Base-by-base conservation (phyloP, 2,888 invertebrate genomes). In the Epiblema foenella region DNA sequence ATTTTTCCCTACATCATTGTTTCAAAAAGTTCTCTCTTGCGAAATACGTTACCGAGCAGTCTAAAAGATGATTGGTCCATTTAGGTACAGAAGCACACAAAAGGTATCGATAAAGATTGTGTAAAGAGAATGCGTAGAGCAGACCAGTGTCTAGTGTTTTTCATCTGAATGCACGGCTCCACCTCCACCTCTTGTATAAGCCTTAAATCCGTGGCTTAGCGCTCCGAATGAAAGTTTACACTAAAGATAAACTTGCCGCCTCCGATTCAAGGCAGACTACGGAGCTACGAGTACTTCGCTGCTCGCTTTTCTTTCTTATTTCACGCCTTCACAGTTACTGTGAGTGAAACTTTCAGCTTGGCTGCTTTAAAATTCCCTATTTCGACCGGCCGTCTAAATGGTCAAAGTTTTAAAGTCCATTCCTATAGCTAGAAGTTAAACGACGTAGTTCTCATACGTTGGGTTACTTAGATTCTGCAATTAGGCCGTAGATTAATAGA, bases 161-260 rank as follows among this genome's bases (percentile, higher is more conserved):
- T 67, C 56, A 57, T 74, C 74, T 54, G 54, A 73, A 72, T 74
- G 73, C 74, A 73, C 73, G 70, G 60, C 65, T 52, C 68, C 73
- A 69, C 74, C 65, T 52, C 68, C 73, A 69, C 74, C 77, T 81
- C 78, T 77, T 79, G 81, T 82, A 83, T 85, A 84, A 83, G 79
- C 77, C 80, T 79, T 79, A 84, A 82, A 81, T 80, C 84, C 74
- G 51, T 76, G 78, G 83, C 85, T 88, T 84, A 86, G 81, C 80
- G 75, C 79, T 77, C 76, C 80, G 82, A 89, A 88, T 85, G 85
- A 87, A 86, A 89, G 89, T 90, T 90, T 90, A 86, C 88, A 86
- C 87, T 84, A 85, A 85, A 86, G 89, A 89, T 90, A 84, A 85
- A 84, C 80, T 81, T 76, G 75, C 70, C 77, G 75, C 77, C 75